Conservation (phyloP, 2,797 vertebrate species). For the Rhinoraja longicauda region DNA sequence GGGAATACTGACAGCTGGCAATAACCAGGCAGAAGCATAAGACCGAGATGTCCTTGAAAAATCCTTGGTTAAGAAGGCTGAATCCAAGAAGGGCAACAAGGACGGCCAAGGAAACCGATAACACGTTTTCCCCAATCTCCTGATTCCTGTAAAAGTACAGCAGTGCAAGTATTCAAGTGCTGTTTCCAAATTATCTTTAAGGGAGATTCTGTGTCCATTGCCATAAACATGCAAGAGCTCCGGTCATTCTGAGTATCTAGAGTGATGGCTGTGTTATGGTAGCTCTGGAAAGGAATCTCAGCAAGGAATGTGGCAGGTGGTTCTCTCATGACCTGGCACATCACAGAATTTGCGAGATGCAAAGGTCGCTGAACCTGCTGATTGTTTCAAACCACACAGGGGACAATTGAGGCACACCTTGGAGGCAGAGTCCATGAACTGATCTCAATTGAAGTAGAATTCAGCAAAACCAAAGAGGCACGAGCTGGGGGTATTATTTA, state of each 20-base stretch:
- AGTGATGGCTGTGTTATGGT: neutral
- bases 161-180: neutral
- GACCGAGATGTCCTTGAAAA: slow-evolving; percentile 89
- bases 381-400: neutral
- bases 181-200: neutral
- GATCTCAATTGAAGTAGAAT: neutral
- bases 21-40: slow-evolving; percentile 93
- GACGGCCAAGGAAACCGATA: slow-evolving; percentile 75
- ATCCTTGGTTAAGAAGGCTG: slow-evolving; percentile 81
- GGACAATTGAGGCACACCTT: neutral
- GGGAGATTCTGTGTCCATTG: neutral
- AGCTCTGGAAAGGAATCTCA: too few species aligned
- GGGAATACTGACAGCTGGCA: slow-evolving; percentile 94
- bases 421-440: neutral
- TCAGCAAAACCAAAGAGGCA: neutral
- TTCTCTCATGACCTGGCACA: neutral
- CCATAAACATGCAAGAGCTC: neutral
- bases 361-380: neutral
- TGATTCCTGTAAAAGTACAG: slow-evolving; percentile 70
- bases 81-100: slow-evolving; percentile 90
- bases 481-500: neutral
- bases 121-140: slow-evolving; percentile 77
- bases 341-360: neutral
- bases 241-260: neutral
- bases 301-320: neutral